Evolutionary conservation across 2,888 invertebrate genomes (phyloP).

Genomic region (Tenthredo notha): DNA sequence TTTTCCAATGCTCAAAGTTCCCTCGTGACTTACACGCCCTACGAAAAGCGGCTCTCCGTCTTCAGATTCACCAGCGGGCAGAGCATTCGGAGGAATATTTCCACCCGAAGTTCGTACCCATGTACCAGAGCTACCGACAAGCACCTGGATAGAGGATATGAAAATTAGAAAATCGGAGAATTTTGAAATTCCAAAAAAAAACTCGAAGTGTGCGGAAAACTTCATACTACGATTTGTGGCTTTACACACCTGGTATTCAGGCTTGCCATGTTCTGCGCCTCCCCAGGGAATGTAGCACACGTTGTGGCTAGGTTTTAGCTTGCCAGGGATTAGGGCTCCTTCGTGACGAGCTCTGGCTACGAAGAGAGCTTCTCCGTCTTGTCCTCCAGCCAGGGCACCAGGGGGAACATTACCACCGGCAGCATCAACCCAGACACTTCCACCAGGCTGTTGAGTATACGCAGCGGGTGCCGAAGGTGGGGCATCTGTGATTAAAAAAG

Average conservation of each 20-base stretch:
- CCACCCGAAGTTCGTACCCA: slow-evolving; percentile 83
- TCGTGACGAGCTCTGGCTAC: slow-evolving; percentile 86
- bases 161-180: background rate
- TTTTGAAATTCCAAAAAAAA: background rate
- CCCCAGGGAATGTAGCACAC: slow-evolving; percentile 89
- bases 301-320: slow-evolving; percentile 86
- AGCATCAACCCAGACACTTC: slow-evolving; percentile 85
- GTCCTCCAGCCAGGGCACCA: slow-evolving; percentile 86
- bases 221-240: background rate
- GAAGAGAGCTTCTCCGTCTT: slow-evolving; percentile 83
- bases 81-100: slow-evolving; percentile 86
- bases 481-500: background rate
- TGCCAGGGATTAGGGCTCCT: slow-evolving; percentile 90
- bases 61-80: slow-evolving; percentile 86
- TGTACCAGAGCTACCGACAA: slow-evolving; percentile 74
- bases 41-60: slow-evolving; percentile 90
- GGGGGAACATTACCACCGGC: slow-evolving; percentile 86
- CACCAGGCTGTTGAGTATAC: slow-evolving; percentile 64
- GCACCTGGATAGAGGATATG: slow-evolving; percentile 70
- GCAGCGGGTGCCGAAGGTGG: slow-evolving; percentile 65
- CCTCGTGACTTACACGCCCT: slow-evolving; percentile 89
- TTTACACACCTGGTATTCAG: slow-evolving; percentile 83
- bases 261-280: slow-evolving; percentile 85
- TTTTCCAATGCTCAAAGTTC: slow-evolving; percentile 89
- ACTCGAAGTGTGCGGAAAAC: background rate